These are phyloP conservation scores for Chiloscyllium plagiosum DNA, from an alignment of 2,113 vertebrate genomes.

Conservation along the genomic window DNA sequence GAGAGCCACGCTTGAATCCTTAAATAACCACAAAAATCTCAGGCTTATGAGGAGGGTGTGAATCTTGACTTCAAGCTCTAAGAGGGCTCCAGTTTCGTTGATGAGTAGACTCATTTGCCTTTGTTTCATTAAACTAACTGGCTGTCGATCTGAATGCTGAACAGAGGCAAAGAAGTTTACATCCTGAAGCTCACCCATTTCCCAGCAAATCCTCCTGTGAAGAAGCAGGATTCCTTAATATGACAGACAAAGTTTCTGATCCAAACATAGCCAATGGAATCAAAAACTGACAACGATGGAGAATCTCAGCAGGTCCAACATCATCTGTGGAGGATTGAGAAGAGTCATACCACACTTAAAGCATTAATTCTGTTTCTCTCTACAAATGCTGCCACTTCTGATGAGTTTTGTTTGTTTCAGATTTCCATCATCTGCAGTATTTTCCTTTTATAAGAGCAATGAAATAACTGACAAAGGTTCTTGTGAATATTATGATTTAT, in stretches of 20 bases:
- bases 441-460: not conserved
- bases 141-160: not conserved
- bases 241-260: not conserved
- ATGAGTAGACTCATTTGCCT: not conserved
- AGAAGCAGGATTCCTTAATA: not conserved
- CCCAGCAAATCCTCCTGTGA: not conserved
- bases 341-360: no score
- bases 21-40: no score
- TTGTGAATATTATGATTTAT: not conserved
- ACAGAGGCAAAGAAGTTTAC: not conserved
- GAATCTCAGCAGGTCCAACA: no score
- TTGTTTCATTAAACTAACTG: not conserved
- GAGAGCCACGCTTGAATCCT: no score
- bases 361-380: no score
- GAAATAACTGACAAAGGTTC: not conserved
- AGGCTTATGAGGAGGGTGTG: not conserved
- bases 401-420: no score
- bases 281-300: no score
- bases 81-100: not conserved
- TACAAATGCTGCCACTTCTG: no score
- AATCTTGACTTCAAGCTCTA: not conserved
- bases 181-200: not conserved
- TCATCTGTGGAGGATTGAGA: no score
- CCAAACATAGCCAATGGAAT: not conserved
- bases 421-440: no score